Evolutionary conservation across 1,140 invertebrate species (phyloP), one percentile per base, ranked within the genome.

Genomic region (Asbolus verrucosus): DNA sequence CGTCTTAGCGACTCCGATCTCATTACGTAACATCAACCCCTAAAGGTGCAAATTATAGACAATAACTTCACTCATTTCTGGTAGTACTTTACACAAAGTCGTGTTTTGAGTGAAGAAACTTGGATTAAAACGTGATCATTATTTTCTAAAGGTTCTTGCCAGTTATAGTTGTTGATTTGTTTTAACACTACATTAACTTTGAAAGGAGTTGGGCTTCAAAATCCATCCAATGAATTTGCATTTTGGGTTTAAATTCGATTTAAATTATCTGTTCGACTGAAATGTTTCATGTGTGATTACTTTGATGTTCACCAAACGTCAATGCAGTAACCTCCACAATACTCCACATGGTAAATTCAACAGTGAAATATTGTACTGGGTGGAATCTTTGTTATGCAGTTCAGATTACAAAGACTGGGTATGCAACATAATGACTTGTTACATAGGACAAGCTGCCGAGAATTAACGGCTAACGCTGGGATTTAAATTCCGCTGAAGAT

Each of bases 381-480:
- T 46, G 41, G 41, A 46, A 46, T 46, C 21, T 4, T 9, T 19
- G 41, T 19, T 46, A 46, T 46, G 41, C 41, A 46, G n/a, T 46
- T 18, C 16, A 9, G 41, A 8, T 30, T 9, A 46, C 8, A 14
- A 46, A 16, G 41, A 46, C n/a, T 16, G 41, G 18, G 15, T 46
- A 46, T 46, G 41, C 41, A 19, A 8, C 11, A 46, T 46, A 46
- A 46, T 19, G 41, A 46, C 41, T 46, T 46, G 41, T 46, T 46
- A 46, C 21, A 46, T 19, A 18, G 16, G 16, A 46, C 41, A 46
- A 18, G 21, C 41, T 18, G 21, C 41, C 41, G 16, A 19, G 41
- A 46, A 46, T 46, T 46, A 46, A 46, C 21, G 16, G 18, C 16
- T 15, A 41, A 46, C 15, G 41, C 18, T 46, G 41, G 21, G 41